A percentile compares a stretch with the other conserved stretches of the same genome.
These are phyloP conservation scores for Phragmatobia fuliginosa DNA, from an alignment of 2,888 invertebrate species.

Conservation along the genomic window DNA sequence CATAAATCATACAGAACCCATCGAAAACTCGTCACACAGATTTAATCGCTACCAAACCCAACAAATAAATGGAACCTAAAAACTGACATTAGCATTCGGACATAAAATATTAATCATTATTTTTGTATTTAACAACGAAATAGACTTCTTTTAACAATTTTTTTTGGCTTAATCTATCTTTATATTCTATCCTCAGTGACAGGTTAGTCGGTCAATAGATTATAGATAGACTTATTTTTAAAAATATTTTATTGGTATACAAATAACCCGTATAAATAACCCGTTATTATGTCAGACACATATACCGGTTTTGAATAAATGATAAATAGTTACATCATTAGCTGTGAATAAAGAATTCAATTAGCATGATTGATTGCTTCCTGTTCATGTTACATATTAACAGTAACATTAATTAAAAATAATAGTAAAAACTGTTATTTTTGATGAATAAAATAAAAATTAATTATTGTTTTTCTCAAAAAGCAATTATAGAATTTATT, in stretches of 20 bases:
- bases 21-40: neutral
- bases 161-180: neutral
- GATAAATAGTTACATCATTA: neutral
- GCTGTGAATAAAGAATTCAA: neutral
- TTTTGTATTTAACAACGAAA: too few relatives aligned
- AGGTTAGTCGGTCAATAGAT: neutral
- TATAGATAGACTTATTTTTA: neutral
- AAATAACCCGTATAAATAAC: too few relatives aligned
- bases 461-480: too few relatives aligned
- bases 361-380: conserved; percentile 10
- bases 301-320: neutral
- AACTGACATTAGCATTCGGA: neutral
- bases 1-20: neutral
- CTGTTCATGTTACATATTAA: neutral
- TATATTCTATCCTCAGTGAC: neutral
- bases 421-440: neutral
- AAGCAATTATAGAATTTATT: too few relatives aligned
- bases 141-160: neutral
- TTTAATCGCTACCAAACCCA: neutral
- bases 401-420: neutral
- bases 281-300: conserved; percentile 2
- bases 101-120: neutral
- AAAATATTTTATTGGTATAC: too few relatives aligned
- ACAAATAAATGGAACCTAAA: neutral
- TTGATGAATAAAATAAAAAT: neutral